Base-by-base conservation (phyloP, 2,888 invertebrate species). In the Neelides folsomi region DNA sequence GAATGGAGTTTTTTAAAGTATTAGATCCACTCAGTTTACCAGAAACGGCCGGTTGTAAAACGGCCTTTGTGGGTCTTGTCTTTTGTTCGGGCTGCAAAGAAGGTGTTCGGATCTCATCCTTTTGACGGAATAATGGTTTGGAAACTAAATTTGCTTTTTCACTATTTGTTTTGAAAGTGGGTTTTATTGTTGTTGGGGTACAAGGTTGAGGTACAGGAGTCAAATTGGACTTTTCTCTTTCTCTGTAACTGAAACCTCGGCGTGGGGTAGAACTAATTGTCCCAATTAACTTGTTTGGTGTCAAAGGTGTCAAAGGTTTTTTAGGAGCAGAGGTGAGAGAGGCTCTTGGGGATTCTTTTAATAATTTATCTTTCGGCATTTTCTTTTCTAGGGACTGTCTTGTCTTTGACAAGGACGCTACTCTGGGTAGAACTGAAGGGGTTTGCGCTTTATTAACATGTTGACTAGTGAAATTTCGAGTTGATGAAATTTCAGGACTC, bases 61-160 rank as follows among this genome's bases (percentile, higher is more conserved):
- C 7, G 4, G 27, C 4, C 27, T 7, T 27, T 27, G 27, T 27
- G 27, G 27, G 27, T 27, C 27, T 27, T 7, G 27, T 7, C 27
- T 3, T 3, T 7, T 27, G 27, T 27, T 27, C 27, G 4, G 7
- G 27, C 27, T 27, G 27, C 27, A 27, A 27, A 5, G 27, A 27
- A 27, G 27, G 27, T 5, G 27, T 27, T 27, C 27, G 3, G 7
- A 7, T 27, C 7, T 27, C 27, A 27, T 27, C 27, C 7, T 7
- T 27, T 7, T 27, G 27, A 27, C 27, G 40, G 6, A 60, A 35
- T 4, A 41, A 50, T 20, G 64, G 64, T 46, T 62, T 64, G 2
- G 64, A 62, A 6, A 64, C 64, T 35, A 61, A 56, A 37, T 62
- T 62, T 9, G 64, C 64, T 44, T 60, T 56, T 2, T 59, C 64